Conservation (phyloP, 2,113 vertebrate species). For the Lasiurus cinereus region DNA sequence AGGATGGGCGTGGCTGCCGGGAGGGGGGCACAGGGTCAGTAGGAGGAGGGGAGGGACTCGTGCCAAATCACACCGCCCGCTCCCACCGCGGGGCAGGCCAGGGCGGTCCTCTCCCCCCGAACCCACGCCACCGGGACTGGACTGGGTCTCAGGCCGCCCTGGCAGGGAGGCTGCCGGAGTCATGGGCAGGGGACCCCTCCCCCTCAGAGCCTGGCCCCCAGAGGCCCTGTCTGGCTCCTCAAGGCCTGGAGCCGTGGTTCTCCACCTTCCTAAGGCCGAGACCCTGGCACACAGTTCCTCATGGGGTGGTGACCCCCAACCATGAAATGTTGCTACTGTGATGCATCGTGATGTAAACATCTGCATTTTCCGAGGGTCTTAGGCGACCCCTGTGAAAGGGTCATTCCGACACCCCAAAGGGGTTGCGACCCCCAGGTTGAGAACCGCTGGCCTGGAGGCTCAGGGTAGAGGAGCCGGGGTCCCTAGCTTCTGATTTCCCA, state of each 20-base stretch:
- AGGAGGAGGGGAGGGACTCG: not conserved
- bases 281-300: too few species aligned
- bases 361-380: too few species aligned
- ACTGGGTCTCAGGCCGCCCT: not conserved
- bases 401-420: too few species aligned
- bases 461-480: fast-evolving
- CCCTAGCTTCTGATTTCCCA: not conserved
- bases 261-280: too few species aligned
- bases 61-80: fast-evolving
- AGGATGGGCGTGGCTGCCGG: not conserved
- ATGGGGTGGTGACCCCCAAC: too few species aligned
- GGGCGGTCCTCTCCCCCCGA: not conserved
- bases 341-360: too few species aligned
- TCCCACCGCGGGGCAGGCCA: not conserved
- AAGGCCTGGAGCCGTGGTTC: not conserved
- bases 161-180: not conserved
- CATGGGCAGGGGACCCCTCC: fast-evolving
- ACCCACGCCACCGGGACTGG: too few species aligned
- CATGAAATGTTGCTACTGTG: too few species aligned
- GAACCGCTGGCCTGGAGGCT: not conserved
- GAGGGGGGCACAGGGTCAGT: not conserved
- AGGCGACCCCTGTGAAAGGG: too few species aligned
- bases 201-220: not conserved
- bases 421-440: too few species aligned
- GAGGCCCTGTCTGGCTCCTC: not conserved